Evolutionary conservation across 2,888 invertebrate genomes (phyloP).

Genomic region (Lamellibrachia columna): DNA sequence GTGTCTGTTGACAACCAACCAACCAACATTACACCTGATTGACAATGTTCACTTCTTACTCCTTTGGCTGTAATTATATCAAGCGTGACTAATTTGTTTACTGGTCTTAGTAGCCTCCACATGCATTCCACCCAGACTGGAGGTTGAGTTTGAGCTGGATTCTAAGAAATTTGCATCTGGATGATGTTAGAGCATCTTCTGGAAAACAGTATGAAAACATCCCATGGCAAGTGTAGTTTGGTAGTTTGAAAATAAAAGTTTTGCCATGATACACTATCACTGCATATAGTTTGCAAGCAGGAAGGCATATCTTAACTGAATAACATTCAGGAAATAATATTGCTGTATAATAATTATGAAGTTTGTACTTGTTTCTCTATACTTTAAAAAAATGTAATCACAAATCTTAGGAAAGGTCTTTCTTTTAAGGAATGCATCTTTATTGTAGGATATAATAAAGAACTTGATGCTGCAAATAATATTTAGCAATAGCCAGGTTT

Average conservation of each 20-base stretch:
- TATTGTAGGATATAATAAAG: neutral
- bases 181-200: neutral
- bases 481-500: neutral
- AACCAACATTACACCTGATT: neutral
- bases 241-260: neutral
- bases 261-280: neutral
- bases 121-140: neutral
- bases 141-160: neutral
- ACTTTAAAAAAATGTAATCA: neutral
- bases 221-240: neutral
- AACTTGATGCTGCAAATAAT: neutral
- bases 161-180: neutral
- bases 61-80: neutral
- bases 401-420: neutral
- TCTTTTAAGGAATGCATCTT: neutral
- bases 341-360: no score
- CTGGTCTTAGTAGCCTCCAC: neutral
- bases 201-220: neutral
- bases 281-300: neutral
- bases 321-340: no score
- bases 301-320: neutral
- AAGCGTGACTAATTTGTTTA: slow-evolving; percentile 12
- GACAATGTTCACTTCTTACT: neutral
- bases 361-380: neutral
- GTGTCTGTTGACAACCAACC: neutral